A percentile compares a stretch with the other conserved stretches of the same genome.
phyloP scores from a whole-genome alignment of 2,888 invertebrate species.

The Miltochrista miniata region DNA sequence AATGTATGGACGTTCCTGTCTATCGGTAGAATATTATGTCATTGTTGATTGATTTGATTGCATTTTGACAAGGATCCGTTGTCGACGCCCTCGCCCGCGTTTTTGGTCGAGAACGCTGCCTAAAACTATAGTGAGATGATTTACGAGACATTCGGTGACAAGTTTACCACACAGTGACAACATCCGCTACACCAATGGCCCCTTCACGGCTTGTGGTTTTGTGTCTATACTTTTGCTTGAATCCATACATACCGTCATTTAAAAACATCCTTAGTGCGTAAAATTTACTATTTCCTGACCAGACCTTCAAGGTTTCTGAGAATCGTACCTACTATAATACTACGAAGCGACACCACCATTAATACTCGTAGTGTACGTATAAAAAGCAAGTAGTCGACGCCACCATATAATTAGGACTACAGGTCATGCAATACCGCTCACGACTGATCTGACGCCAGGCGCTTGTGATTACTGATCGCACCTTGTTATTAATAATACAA shows the following conservation, averaged over 20 bases:
- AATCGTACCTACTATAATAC: background rate
- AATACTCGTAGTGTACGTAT: background rate
- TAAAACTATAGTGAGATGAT: too few species aligned
- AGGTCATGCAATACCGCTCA: constrained; percentile 38
- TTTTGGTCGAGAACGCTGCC: too few species aligned
- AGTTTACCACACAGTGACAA: too few species aligned
- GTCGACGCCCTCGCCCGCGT: too few species aligned
- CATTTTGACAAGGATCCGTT: too few species aligned
- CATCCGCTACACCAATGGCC: too few species aligned
- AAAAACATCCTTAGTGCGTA: background rate
- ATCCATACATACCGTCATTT: background rate
- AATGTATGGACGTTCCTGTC: too few species aligned
- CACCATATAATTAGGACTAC: constrained; percentile 33
- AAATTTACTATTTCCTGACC: background rate
- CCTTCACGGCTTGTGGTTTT: background rate
- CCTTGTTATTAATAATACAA: constrained; percentile 34
- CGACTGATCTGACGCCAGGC: constrained; percentile 37
- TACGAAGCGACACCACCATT: background rate
- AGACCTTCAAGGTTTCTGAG: background rate
- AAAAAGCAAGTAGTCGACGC: background rate
- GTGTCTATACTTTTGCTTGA: background rate
- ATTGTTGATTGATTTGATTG: too few species aligned
- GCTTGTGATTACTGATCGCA: constrained; percentile 30
- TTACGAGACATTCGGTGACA: too few species aligned
- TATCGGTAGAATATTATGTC: too few species aligned